Percentiles rank a stretch among this genome's conserved stretches.
phyloP scores from a whole-genome alignment of 2,113 vertebrate genomes.

The Corythornis cristatus region DNA sequence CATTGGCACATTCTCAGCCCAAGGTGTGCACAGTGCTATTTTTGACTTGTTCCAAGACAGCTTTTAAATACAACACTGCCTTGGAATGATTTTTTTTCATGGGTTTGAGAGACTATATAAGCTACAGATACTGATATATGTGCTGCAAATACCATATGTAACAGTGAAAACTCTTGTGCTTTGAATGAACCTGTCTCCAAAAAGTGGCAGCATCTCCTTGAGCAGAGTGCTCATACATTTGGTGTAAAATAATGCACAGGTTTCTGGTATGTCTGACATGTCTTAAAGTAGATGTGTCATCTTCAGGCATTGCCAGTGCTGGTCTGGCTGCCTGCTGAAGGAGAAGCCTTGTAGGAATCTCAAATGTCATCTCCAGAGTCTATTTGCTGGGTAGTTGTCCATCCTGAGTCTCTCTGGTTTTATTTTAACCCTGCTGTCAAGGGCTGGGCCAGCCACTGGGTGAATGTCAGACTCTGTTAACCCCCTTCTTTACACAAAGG shows the following conservation, averaged over 20 bases:
- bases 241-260: background rate
- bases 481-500: no score
- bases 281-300: background rate
- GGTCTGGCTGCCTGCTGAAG: background rate
- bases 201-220: background rate
- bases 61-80: background rate
- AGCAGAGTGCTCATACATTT: background rate
- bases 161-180: background rate
- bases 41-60: background rate
- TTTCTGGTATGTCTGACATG: background rate
- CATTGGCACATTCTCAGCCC: background rate
- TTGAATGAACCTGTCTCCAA: fast-evolving
- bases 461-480: no score
- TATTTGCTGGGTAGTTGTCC: background rate
- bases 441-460: no score
- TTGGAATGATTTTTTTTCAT: background rate
- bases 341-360: background rate
- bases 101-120: background rate
- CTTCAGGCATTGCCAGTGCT: background rate
- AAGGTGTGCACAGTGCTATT: fast-evolving
- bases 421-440: background rate
- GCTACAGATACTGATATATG: background rate
- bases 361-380: fast-evolving
- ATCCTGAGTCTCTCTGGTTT: background rate
- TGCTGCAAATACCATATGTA: background rate